Conservation (phyloP, 2,888 invertebrate genomes). For the Pilophorus perplexus region DNA sequence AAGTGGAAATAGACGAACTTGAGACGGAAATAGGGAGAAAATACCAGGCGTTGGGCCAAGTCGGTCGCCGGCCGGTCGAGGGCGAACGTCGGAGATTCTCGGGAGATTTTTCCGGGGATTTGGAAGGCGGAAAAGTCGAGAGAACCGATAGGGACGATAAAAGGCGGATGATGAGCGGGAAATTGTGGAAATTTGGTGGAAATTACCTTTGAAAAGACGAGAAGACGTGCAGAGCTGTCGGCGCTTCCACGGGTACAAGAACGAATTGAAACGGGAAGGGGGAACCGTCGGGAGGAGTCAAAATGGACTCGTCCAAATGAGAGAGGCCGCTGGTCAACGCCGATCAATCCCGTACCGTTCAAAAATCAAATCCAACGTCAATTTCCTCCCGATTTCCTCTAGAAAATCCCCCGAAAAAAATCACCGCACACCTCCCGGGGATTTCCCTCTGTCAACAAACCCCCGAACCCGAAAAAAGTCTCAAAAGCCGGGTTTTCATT, state of each 20-base stretch:
- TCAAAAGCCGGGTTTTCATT: conserved; percentile 44
- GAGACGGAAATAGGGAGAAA: conserved; percentile 21
- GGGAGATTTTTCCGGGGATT: background rate
- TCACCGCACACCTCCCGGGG: background rate
- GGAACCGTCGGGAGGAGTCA: background rate
- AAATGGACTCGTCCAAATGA: conserved; percentile 14
- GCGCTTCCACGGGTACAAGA: conserved; percentile 37
- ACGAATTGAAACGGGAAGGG: conserved; percentile 31
- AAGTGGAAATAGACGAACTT: conserved; percentile 10
- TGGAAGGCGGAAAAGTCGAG: too few species aligned
- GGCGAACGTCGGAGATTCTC: background rate
- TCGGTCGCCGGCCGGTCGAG: conserved; percentile 37
- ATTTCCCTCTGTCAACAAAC: background rate
- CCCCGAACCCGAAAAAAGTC: background rate
- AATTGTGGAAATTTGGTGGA: background rate
- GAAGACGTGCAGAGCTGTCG: conserved; percentile 27
- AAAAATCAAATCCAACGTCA: background rate
- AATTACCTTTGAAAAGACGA: conserved; percentile 32
- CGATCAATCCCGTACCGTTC: background rate
- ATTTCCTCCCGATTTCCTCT: background rate
- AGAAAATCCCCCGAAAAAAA: background rate
- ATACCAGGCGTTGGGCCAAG: conserved; percentile 9
- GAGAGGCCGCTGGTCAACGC: conserved; percentile 3
- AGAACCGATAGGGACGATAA: background rate
- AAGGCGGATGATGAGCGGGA: background rate